These are phyloP conservation scores for Eupeodes corollae DNA, from an alignment of 1,140 invertebrate genomes.

Conservation along the genomic window DNA sequence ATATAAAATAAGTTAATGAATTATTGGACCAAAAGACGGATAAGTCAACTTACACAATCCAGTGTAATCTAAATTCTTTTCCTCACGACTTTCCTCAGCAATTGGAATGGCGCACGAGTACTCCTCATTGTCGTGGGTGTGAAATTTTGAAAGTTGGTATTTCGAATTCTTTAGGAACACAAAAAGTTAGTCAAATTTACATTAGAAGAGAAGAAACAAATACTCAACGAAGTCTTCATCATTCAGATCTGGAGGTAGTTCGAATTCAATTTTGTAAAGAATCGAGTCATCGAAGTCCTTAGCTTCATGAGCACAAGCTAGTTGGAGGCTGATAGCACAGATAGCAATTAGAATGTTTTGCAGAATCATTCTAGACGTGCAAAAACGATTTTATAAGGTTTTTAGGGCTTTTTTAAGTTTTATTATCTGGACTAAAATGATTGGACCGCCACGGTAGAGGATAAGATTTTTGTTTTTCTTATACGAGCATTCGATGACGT, in stretches of 20 bases:
- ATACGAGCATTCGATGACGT: too few relatives aligned
- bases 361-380: too few relatives aligned
- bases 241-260: slow-evolving; percentile 41
- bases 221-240: slow-evolving; percentile 17
- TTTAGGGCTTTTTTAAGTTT: too few relatives aligned
- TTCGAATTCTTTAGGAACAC: slow-evolving; percentile 34
- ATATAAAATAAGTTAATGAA: background rate
- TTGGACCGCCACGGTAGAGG: too few relatives aligned
- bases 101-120: slow-evolving; percentile 68
- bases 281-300: slow-evolving; percentile 73
- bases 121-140: slow-evolving; percentile 53
- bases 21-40: background rate
- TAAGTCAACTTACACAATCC: slow-evolving; percentile 41
- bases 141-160: slow-evolving; percentile 44
- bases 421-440: too few relatives aligned
- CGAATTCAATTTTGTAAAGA: slow-evolving; percentile 70
- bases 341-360: too few relatives aligned
- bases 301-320: slow-evolving; percentile 40
- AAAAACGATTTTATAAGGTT: too few relatives aligned
- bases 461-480: too few relatives aligned
- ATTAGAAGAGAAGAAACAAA: background rate
- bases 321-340: background rate
- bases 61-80: slow-evolving; percentile 46
- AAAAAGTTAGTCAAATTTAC: background rate
- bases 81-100: slow-evolving; percentile 45